phyloP scores from a whole-genome alignment of 2,888 invertebrate species.

The Synergus laeviventris region DNA sequence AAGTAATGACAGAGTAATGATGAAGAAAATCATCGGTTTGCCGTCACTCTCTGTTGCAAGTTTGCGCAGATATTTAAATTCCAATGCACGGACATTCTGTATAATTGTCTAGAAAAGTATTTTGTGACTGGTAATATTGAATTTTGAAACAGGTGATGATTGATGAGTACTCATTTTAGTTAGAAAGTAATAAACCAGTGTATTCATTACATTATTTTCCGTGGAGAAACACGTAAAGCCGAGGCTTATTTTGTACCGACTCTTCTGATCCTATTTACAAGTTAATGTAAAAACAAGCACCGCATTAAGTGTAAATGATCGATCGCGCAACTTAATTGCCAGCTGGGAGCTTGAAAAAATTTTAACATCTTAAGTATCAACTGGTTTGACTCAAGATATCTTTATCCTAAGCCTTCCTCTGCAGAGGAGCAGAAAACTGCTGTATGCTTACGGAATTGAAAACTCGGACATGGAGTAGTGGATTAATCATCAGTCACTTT shows the following conservation, averaged over 20 bases:
- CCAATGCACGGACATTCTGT: no score
- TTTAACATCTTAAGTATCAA: constrained; percentile 1
- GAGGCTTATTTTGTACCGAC: not conserved
- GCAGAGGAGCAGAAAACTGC: not conserved
- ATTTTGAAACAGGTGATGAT: constrained; percentile 7
- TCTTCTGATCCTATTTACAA: not conserved
- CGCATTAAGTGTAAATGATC: not conserved
- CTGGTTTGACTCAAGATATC: not conserved
- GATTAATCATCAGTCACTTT: constrained; percentile 20
- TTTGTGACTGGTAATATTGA: not conserved
- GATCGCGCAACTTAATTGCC: constrained; percentile 52
- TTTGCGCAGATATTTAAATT: no score
- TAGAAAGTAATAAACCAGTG: not conserved
- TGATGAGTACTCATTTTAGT: not conserved
- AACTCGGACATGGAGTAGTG: not conserved
- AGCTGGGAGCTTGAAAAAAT: constrained; percentile 47
- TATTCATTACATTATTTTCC: not conserved
- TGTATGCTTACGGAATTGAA: not conserved
- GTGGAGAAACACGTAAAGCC: not conserved
- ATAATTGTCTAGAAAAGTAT: no score
- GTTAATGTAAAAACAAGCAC: not conserved
- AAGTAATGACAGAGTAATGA: not conserved
- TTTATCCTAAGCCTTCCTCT: not conserved
- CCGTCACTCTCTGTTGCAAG: not conserved
- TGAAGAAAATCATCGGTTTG: constrained; percentile 1